A percentile compares a stretch with the other conserved stretches of the same genome.
These are phyloP conservation scores for Helicolenus hilgendorfi DNA, from an alignment of 2,797 vertebrate genomes.

Conservation along the genomic window DNA sequence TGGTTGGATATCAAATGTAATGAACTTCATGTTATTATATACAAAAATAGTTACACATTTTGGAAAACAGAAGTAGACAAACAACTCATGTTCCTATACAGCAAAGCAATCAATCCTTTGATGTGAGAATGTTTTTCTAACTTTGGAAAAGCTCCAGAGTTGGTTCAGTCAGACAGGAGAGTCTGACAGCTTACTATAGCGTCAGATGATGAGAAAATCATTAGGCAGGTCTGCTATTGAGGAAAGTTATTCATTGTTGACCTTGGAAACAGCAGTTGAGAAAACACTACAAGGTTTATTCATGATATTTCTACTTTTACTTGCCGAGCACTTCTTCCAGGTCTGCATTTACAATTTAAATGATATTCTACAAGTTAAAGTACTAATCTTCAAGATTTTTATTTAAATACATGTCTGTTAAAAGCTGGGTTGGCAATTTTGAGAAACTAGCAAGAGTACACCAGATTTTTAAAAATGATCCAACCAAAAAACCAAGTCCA, in stretches of 20 bases:
- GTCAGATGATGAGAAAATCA: background rate
- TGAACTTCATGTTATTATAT: background rate
- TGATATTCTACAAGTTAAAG: background rate
- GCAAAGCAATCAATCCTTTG: background rate
- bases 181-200: background rate
- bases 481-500: too few relatives aligned
- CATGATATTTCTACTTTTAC: background rate
- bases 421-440: too few relatives aligned
- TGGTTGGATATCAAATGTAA: background rate
- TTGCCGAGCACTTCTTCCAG: background rate
- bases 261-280: conserved; percentile 1
- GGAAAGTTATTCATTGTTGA: background rate
- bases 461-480: too few relatives aligned
- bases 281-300: conserved; percentile 12
- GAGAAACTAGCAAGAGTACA: too few relatives aligned
- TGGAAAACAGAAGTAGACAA: background rate
- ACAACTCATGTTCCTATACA: background rate
- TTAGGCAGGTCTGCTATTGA: background rate
- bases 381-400: background rate
- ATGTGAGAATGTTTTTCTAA: background rate
- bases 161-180: background rate
- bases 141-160: background rate
- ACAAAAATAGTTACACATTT: background rate
- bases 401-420: background rate
- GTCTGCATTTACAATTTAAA: background rate